Base-by-base conservation (phyloP, 2,888 invertebrate genomes). In the Drosophila rellima region DNA sequence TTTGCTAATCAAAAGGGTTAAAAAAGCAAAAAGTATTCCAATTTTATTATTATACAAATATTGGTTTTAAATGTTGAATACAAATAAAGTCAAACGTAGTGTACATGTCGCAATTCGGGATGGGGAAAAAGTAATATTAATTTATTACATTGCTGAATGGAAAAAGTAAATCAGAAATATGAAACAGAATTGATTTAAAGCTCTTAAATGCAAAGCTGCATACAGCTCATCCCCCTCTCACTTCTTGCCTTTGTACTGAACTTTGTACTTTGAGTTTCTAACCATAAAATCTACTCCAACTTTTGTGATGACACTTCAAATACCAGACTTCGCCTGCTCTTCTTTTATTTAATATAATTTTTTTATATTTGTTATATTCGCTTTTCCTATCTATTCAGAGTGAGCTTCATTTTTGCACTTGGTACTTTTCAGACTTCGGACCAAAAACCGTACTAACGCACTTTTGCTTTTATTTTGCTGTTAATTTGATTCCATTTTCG, bases 401-500 rank as follows among this genome's bases (percentile, higher is more conserved):
- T 82, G 81, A 64, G 70, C 66, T 84, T 82, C 72, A 72, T 70
- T 87, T 81, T 78, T 51, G 50, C 82, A 70, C 85, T 82, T 87
- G 47, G 18, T 33, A 48, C 18, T 48, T 68, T 57, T 47, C 64
- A 17, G 67, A 52, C 63, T 52, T 52, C 33, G 47, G n/a, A 44
- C 45, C 35, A 42, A 56, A 52, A 63, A 33, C 61, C 84, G 84
- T 82, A 70, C 66, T 40, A 70, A 76, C 76, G 82, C 69, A 88
- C 71, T 82, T 82, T 71, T 73, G 76, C 67, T 62, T 88, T 82
- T 74, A 88, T 85, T 79, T 62, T 63, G 66, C 70, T 88, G 77
- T 88, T 83, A 85, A 83, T 83, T 86, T 86, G 67, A 86, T 88
- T 69, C 56, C 69, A 69, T 80, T 82, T 70, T 60, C 39, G 45